Evolutionary conservation across 2,888 invertebrate species (phyloP), one percentile per base, ranked within the genome.

Genomic region (Griposia aprilina): DNA sequence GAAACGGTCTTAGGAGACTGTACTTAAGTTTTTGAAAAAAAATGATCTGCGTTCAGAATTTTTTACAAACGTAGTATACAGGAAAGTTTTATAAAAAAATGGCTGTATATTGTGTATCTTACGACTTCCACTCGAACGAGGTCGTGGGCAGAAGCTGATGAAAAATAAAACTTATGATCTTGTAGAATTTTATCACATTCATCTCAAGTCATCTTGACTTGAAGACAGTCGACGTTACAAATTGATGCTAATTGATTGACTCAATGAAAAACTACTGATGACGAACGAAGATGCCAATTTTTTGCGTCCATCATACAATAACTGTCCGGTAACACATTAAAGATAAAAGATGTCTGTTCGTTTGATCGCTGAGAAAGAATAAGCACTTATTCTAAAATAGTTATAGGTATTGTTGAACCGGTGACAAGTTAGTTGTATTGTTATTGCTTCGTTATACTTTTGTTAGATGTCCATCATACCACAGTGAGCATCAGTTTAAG

Each of bases 201-300:
- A 69, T 80, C 8, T 50, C 57, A 41, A 45, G 11, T 75, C n/a
- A 66, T 74, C 41, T 41, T 41, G 41, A 41, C 13, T 50, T 20
- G 57, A 67, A 76, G 55, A 75, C 78, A 78, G 48, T 23, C 20
- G 59, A 75, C 69, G n/a, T 81, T 41, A 41, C 48, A 59, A 71
- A 77, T 81, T 74, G 73, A 86, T 68, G 68, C 65, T 77, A 83
- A 75, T 75, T 83, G 78, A 77, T 77, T 78, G 74, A 67, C 69
- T 52, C 57, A 73, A 72, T 60, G 73, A 75, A 80, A 73, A 68
- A 36, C 50, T 68, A 60, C 67, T 60, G 75, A 82, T 60, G 80
- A 73, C 57, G 50, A 71, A 62, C 30, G 57, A 71, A 69, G 78
- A 71, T 72, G 78, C 55, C 36, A 66, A 70, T 76, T 65, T 76